Base-by-base conservation (phyloP, 2,113 vertebrate genomes). In the Pampusana beccarii region DNA sequence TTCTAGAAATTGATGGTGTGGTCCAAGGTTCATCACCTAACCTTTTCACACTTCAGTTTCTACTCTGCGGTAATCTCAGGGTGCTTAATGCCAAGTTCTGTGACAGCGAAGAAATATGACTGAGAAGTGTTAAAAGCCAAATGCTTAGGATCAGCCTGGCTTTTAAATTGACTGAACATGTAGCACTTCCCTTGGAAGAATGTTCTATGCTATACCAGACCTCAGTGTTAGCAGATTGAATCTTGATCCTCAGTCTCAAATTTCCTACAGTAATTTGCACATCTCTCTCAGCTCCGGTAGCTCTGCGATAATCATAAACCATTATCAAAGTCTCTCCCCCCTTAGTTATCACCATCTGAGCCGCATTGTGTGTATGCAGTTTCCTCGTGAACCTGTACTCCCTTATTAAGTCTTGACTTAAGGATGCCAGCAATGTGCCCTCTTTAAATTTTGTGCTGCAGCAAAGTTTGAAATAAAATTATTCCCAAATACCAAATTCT, bases 321-420 rank as follows among this genome's bases (percentile, higher is more conserved):
- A 0, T 89, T 89, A 31, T 9, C 0, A 0, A 89, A 87, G 86
- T 75, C 78, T 80, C 28, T 90, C 84, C 95, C 96, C 84, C 92
- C 96, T 96, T 93, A 87, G 95, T 96, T 96, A 70, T 96, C 86
- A 31, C 60, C 77, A 31, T 95, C 83, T 82, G 78, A 85, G 88
- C 84, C 86, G 86, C 16, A 24, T 8, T 80, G 36, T 94, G 56
- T 92, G 46, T 92, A 50, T 92, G 60, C 64, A 60, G 56, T 95
- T 94, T 92, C 83, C 67, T 81, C 61, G 81, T 88, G 81, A 95
- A 94, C 82, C 50, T 93, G 5, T 95, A 74, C 28, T 85, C 88
- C 84, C 75, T 86, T 86, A n/a, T 73, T 81, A 94, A 93, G 95
- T 96, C 97, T 97, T 96, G 95, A 95, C 94, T 97, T 97, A 97